Conservation (phyloP, 2,797 vertebrate genomes). For the Channallabes apus region DNA sequence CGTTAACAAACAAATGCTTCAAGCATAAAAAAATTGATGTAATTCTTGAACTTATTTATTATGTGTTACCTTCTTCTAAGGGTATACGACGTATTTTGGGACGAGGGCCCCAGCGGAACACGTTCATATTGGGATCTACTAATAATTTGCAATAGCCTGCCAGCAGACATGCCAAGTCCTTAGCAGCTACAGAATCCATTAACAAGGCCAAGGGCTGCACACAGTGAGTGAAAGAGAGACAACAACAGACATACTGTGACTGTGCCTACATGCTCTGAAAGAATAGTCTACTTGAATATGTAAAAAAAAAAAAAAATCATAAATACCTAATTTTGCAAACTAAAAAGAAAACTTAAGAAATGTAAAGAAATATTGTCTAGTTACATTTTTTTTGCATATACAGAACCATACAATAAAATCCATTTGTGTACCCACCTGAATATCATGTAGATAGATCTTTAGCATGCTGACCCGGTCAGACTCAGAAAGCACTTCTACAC, state of each 20-base stretch:
- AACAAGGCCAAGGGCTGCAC: conserved; percentile 90
- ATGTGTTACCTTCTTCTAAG: conserved; percentile 90
- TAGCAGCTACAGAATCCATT: conserved; percentile 91
- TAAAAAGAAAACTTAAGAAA: conserved; percentile 13
- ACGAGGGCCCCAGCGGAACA: conserved; percentile 87
- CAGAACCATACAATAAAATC: neutral
- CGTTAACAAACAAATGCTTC: conserved; percentile 11
- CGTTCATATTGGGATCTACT: conserved; percentile 81
- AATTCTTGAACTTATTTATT: conserved; percentile 51
- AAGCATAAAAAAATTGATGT: neutral
- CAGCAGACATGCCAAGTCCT: conserved; percentile 93
- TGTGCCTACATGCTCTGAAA: neutral
- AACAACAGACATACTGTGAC: neutral
- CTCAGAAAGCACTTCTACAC: conserved; percentile 86
- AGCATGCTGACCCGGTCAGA: conserved; percentile 93
- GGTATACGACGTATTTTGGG: conserved; percentile 82
- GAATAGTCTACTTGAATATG: neutral
- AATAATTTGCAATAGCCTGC: conserved; percentile 90
- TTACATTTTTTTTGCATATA: neutral
- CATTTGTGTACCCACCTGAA: conserved; percentile 80
- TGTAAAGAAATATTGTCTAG: neutral
- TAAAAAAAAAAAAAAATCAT: no score
- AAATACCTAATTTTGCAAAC: neutral
- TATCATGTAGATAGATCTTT: conserved; percentile 92
- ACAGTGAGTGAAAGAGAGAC: neutral